phyloP scores from a whole-genome alignment of 2,888 invertebrate species.

The Halocaridina rubra region DNA sequence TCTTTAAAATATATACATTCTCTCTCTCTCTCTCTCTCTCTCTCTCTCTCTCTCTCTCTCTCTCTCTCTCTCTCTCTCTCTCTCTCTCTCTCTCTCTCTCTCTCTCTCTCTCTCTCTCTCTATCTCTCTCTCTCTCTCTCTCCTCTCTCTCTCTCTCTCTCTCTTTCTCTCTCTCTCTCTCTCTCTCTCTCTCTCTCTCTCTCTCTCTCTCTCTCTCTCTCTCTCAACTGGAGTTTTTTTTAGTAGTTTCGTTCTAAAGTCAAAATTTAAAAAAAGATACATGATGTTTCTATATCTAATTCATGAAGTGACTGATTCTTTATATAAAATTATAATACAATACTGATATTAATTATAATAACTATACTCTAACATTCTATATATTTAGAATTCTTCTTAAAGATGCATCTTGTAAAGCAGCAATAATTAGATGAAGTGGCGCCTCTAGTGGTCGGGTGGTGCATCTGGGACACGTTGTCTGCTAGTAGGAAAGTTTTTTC shows the following conservation, averaged over 20 bases:
- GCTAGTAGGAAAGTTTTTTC: no score
- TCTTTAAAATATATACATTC: neutral
- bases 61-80: neutral
- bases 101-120: slow-evolving; percentile 19
- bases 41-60: neutral
- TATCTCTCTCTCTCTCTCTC: neutral
- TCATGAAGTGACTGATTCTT: no score
- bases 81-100: slow-evolving; percentile 17
- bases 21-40: neutral
- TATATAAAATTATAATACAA: no score
- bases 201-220: neutral
- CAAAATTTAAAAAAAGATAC: no score
- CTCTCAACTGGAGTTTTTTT: no score
- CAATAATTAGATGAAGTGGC: no score
- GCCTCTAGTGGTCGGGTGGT: no score
- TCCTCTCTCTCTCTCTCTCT: slow-evolving; percentile 5
- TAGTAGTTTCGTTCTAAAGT: no score
- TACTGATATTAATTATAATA: no score
- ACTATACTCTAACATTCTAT: neutral
- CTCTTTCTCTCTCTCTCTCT: slow-evolving; percentile 18
- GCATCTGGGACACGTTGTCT: no score
- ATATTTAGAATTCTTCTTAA: neutral
- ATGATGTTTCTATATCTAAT: no score
- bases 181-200: slow-evolving; percentile 2
- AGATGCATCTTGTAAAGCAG: neutral